Base-by-base conservation (phyloP, 1,140 invertebrate genomes). In the Anadara kagoshimensis region DNA sequence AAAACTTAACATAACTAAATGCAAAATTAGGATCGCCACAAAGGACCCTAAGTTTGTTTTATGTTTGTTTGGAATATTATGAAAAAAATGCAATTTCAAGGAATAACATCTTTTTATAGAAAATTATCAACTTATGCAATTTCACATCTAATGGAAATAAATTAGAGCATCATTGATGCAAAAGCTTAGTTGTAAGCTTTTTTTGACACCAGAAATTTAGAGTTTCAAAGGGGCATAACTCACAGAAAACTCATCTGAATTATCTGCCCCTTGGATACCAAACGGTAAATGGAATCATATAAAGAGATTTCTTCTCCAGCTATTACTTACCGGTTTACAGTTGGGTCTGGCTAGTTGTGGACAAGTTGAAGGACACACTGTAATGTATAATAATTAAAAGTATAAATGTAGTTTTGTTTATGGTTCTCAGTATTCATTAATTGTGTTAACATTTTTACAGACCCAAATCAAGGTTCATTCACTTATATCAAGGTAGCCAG, bases 351-450 rank as follows among this genome's bases (percentile, higher is more conserved):
- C n/a, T 22, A 59, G n/a, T 29, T 16, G 36, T 56, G 76, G 76
- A 53, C 76, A 78, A 4, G 51, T 26, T 10, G 43, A 26, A 56
- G 76, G 76, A 56, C 76, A 75, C n/a, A 59, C 67, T 78, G 64
- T 53, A 67, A 61, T 36, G 7, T 3, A 36, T 36, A 36, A 36
- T 36, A 56, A 67, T 41, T 16, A 74, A 29, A 63, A 53, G 26
- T 22, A 66, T 14, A 45, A 7, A 57, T 22, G 45, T 22, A 22
- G 47, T 20, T 44, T 24, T 36, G 44, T 49, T 26, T 24, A 14
- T 26, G 24, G 62, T 49, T 49, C 45, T 64, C 16, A 11, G 16
- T 11, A 18, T 49, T 49, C 47, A 18, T 14, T 49, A 49, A 49
- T 49, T 12, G n/a, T 18, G n/a, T 49, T 18, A 18, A 49, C 47